Conservation (phyloP, 2,113 vertebrate species). For the Cyprinus carpio region DNA sequence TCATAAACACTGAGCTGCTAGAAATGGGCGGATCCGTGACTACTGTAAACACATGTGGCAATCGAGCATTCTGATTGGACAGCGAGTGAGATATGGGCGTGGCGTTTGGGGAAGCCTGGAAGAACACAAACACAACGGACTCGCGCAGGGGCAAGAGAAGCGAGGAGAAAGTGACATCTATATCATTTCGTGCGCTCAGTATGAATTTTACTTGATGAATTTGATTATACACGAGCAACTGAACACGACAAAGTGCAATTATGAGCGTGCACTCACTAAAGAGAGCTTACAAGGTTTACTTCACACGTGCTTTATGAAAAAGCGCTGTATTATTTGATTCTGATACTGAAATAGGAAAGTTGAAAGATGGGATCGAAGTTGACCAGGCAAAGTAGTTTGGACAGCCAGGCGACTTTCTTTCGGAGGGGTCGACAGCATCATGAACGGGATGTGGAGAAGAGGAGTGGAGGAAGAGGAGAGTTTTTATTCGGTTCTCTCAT, state of each 20-base stretch:
- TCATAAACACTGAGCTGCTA: neutral
- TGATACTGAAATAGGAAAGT: neutral
- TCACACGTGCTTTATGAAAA: neutral
- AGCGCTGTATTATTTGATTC: neutral
- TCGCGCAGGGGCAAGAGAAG: constrained; percentile 10
- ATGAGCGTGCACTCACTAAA: neutral
- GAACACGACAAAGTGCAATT: neutral
- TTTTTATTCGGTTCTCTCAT: constrained; percentile 76
- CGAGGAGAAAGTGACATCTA: constrained; percentile 19
- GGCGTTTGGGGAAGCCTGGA: neutral
- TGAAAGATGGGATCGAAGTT: constrained; percentile 81
- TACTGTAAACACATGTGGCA: constrained; percentile 34
- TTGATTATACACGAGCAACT: neutral
- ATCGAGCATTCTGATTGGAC: constrained; percentile 70
- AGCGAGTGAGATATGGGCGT: constrained; percentile 52
- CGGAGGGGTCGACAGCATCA: constrained; percentile 60
- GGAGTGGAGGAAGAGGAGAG: constrained; percentile 61
- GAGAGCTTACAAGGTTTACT: neutral
- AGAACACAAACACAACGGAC: constrained; percentile 34
- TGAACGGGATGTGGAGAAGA: constrained; percentile 61
- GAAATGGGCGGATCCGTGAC: neutral
- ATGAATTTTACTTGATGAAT: neutral
- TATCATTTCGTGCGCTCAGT: neutral
- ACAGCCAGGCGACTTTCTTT: constrained; percentile 69
- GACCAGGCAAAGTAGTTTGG: constrained; percentile 81